Evolutionary conservation across 2,113 vertebrate genomes (phyloP).

Genomic region (Vulpes ferrilata): DNA sequence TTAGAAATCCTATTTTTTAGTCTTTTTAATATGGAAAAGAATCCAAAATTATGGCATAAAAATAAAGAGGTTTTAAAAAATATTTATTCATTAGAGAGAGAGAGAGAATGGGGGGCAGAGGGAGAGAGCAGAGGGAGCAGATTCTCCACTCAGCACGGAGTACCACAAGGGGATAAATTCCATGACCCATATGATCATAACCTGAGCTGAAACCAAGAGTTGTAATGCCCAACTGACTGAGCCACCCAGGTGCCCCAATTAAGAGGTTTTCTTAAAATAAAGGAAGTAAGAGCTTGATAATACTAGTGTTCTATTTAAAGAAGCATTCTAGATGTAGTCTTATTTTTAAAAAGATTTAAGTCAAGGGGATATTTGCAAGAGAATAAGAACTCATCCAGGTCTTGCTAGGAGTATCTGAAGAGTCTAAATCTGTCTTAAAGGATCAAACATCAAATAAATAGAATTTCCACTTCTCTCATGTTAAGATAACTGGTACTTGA

Average conservation of each 20-base stretch:
- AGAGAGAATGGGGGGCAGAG: neutral
- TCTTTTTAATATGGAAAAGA: neutral
- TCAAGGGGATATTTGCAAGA: neutral
- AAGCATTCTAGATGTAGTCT: neutral
- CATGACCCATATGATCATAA: neutral
- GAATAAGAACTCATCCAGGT: neutral
- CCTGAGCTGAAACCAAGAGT: neutral
- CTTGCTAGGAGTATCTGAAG: neutral
- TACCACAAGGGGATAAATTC: neutral
- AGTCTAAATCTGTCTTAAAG: constrained; percentile 12
- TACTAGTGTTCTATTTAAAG: neutral
- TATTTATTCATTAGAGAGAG: neutral
- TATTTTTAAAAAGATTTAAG: constrained; percentile 39
- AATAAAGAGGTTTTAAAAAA: neutral
- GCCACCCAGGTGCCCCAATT: neutral
- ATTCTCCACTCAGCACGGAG: neutral
- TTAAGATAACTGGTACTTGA: constrained; percentile 27
- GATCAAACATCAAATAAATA: constrained; percentile 51
- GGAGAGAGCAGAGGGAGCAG: neutral
- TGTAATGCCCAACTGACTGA: neutral
- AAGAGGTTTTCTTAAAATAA: constrained; percentile 44
- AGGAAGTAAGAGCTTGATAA: neutral
- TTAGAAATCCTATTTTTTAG: constrained; percentile 13
- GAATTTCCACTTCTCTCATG: neutral
- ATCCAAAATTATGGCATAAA: constrained; percentile 29